phyloP scores from a whole-genome alignment of 2,113 vertebrate genomes.

The Hylia prasina region DNA sequence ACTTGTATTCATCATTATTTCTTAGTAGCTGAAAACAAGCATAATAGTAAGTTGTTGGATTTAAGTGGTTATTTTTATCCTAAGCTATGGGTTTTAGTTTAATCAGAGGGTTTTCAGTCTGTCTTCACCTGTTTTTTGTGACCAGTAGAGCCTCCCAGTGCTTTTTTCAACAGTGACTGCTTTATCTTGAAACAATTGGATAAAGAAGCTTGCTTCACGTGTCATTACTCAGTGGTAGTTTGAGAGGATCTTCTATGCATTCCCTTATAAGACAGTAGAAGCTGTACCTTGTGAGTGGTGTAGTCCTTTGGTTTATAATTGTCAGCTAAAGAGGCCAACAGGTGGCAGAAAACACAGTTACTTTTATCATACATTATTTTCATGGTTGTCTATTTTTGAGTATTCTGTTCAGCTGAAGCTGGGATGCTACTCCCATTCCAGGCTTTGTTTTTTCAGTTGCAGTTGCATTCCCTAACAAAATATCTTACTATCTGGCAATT shows the following conservation, averaged over 20 bases:
- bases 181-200: neutral
- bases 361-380: neutral
- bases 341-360: slow-evolving; percentile 21
- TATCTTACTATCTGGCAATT: neutral
- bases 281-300: neutral
- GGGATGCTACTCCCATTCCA: neutral
- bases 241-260: neutral
- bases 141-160: neutral
- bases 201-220: neutral
- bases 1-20: neutral
- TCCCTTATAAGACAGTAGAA: neutral
- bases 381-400: neutral
- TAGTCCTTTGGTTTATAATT: slow-evolving; percentile 1
- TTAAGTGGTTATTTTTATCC: neutral
- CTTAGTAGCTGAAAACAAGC: neutral
- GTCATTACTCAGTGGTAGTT: neutral
- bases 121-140: neutral
- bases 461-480: neutral
- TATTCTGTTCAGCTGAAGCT: neutral
- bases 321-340: neutral
- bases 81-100: neutral
- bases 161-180: neutral
- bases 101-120: neutral
- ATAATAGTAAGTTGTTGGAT: neutral
- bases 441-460: slow-evolving; percentile 42